Percentiles rank a stretch among this genome's conserved stretches.
Conservation (phyloP, 2,888 invertebrate genomes). For the Coelopa pilipes region DNA sequence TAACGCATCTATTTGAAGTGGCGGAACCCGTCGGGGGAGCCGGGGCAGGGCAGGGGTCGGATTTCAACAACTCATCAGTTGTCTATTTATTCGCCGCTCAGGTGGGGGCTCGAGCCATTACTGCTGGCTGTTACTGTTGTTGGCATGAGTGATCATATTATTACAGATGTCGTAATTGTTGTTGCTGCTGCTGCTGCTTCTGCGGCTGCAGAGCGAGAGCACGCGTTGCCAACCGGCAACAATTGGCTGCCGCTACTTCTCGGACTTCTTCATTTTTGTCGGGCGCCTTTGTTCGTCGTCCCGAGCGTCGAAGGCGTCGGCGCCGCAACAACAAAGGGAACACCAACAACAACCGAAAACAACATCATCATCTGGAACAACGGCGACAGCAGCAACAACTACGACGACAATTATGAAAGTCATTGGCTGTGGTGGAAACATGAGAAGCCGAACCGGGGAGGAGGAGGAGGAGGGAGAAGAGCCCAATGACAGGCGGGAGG, state of each 20-base stretch:
- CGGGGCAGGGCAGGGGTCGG: slow-evolving; percentile 32
- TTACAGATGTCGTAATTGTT: too few relatives aligned
- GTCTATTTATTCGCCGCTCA: slow-evolving; percentile 52
- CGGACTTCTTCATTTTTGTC: not conserved
- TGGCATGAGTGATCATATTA: too few relatives aligned
- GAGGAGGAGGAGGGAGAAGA: not conserved
- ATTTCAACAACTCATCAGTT: slow-evolving; percentile 60
- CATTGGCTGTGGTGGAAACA: slow-evolving; percentile 31
- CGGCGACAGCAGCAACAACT: not conserved
- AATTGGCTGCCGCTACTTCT: slow-evolving; percentile 3
- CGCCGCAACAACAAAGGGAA: slow-evolving; percentile 1
- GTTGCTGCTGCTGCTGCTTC: not conserved
- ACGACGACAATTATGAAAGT: slow-evolving; percentile 37
- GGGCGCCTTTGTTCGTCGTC: not conserved
- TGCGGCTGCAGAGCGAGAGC: too few relatives aligned
- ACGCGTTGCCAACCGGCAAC: not conserved
- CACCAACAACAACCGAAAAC: too few relatives aligned
- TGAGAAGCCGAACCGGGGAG: not conserved
- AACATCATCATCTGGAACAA: too few relatives aligned
- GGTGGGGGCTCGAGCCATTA: too few relatives aligned
- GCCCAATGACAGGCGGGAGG: slow-evolving; percentile 3
- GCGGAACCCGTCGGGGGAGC: not conserved
- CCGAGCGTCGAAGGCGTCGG: slow-evolving; percentile 30
- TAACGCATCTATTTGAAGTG: slow-evolving; percentile 55
- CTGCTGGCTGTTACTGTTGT: too few relatives aligned